phyloP scores from a whole-genome alignment of 2,888 invertebrate genomes.

The Drosophila fulvimacula region DNA sequence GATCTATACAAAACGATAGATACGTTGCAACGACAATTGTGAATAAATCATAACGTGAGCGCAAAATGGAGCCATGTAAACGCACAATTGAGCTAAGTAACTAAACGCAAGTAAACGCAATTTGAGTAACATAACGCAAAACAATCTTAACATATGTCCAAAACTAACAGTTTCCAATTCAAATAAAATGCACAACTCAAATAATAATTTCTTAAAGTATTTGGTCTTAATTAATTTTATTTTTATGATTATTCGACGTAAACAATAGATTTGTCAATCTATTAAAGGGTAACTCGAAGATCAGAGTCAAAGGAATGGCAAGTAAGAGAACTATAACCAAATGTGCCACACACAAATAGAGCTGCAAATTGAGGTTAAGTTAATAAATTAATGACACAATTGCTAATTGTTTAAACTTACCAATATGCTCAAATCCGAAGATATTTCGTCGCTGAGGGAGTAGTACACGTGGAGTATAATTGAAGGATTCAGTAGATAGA shows the following conservation, averaged over 20 bases:
- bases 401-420: conserved; percentile 16
- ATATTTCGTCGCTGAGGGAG: conserved; percentile 16
- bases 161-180: not conserved
- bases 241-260: not conserved
- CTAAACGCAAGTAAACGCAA: not conserved
- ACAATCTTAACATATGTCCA: not conserved
- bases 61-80: not conserved
- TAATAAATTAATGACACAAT: not conserved
- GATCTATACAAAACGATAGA: too few species aligned
- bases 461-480: conserved; percentile 39
- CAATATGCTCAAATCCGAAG: conserved; percentile 32
- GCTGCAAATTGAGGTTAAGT: conserved; percentile 20
- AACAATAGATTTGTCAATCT: conserved; percentile 30
- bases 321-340: conserved; percentile 20
- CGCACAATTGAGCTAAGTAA: not conserved
- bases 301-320: conserved; percentile 36
- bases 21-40: too few species aligned
- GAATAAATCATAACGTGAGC: not conserved
- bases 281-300: conserved; percentile 49
- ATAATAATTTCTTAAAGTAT: not conserved
- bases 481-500: conserved; percentile 53
- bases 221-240: not conserved
- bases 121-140: not conserved
- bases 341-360: conserved; percentile 20
- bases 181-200: not conserved